phyloP scores from a whole-genome alignment of 2,888 invertebrate species.

The Onthophagus sagittarius region DNA sequence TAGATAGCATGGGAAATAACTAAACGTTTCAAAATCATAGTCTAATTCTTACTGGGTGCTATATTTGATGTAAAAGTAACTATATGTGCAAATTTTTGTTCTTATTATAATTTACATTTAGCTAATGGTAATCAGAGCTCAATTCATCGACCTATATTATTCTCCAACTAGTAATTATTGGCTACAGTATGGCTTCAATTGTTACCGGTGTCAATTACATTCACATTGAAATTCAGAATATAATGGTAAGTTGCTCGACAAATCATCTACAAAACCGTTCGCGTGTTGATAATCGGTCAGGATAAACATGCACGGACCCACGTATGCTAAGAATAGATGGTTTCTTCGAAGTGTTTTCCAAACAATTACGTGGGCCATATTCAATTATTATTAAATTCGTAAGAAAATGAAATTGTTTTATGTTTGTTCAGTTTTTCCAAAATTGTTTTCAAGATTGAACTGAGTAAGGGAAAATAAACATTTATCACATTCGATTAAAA shows the following conservation, averaged over 20 bases:
- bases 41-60: no score
- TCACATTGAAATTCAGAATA: not conserved
- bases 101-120: no score
- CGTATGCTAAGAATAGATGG: not conserved
- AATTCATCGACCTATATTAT: no score
- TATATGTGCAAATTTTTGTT: no score
- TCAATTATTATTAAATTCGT: not conserved
- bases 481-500: slow-evolving; percentile 4
- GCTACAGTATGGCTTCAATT: not conserved
- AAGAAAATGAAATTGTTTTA: not conserved
- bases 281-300: not conserved
- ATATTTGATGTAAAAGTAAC: no score
- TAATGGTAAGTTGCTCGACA: not conserved
- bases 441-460: not conserved
- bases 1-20: no score
- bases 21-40: no score
- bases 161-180: no score
- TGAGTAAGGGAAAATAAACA: not conserved
- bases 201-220: not conserved
- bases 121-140: no score
- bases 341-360: not conserved
- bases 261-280: not conserved
- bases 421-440: not conserved
- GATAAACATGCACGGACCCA: not conserved
- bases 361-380: not conserved